Evolutionary conservation across 2,113 vertebrate species (phyloP).

Genomic region (Chaetura pelagica): DNA sequence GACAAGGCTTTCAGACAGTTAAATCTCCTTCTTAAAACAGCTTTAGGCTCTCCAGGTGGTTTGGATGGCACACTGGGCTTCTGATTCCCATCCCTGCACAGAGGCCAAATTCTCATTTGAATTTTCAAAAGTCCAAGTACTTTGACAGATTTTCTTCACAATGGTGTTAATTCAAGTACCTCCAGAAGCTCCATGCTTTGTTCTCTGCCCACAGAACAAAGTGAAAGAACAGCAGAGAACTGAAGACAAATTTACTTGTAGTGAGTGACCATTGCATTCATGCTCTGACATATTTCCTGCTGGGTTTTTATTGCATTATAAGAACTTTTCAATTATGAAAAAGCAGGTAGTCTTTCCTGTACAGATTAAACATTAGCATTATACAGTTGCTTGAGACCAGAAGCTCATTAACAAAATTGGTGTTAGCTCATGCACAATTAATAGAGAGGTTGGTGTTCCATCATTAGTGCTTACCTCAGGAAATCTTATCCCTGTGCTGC

Average conservation of each 20-base stretch:
- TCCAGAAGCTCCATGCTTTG: neutral
- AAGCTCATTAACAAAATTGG: neutral
- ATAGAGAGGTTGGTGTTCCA: neutral
- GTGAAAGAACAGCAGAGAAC: neutral
- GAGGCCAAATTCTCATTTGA: neutral
- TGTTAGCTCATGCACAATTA: neutral
- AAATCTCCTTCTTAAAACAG: neutral
- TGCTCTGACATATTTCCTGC: neutral
- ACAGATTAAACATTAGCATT: neutral
- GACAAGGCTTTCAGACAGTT: neutral
- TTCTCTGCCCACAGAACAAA: neutral
- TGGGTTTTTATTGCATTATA: neutral
- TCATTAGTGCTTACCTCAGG: neutral
- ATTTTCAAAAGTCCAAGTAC: neutral
- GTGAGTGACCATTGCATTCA: neutral
- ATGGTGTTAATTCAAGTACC: neutral
- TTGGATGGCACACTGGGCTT: neutral
- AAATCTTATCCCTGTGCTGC: neutral
- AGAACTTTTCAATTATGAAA: neutral
- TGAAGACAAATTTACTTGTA: neutral
- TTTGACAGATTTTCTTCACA: neutral
- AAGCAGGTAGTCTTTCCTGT: neutral
- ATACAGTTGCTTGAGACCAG: neutral
- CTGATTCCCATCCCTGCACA: neutral
- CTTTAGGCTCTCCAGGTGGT: neutral